Conservation (phyloP, 2,113 vertebrate species). For the Zosterops lateralis region DNA sequence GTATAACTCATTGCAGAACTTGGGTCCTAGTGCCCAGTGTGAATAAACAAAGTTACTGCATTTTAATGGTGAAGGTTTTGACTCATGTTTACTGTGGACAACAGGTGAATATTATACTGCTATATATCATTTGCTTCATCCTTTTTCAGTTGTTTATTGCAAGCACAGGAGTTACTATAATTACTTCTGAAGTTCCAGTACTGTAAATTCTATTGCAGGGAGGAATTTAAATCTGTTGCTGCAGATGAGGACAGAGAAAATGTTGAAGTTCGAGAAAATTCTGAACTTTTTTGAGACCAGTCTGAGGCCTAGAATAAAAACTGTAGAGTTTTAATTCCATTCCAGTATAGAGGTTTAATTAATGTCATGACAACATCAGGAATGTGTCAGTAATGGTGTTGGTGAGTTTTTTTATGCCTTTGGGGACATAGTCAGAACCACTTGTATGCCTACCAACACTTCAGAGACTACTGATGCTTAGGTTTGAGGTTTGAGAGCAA, state of each 20-base stretch:
- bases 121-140: not conserved
- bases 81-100: not conserved
- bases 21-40: not conserved
- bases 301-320: not conserved
- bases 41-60: not conserved
- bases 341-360: not conserved
- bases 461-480: not conserved
- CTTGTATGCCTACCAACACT: not conserved
- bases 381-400: not conserved
- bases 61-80: not conserved
- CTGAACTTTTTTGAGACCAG: not conserved
- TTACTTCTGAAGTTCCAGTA: not conserved
- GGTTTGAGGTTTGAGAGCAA: not conserved
- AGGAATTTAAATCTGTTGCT: not conserved
- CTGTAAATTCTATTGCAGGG: not conserved
- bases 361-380: not conserved
- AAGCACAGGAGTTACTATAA: not conserved
- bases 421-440: not conserved
- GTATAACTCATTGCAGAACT: not conserved
- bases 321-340: not conserved
- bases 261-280: not conserved
- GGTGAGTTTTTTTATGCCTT: not conserved
- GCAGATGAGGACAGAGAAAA: not conserved
- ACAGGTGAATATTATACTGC: not conserved
- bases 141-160: not conserved